Base-by-base conservation (phyloP, 2,888 invertebrate species). In the Leptinotarsa haldemani region DNA sequence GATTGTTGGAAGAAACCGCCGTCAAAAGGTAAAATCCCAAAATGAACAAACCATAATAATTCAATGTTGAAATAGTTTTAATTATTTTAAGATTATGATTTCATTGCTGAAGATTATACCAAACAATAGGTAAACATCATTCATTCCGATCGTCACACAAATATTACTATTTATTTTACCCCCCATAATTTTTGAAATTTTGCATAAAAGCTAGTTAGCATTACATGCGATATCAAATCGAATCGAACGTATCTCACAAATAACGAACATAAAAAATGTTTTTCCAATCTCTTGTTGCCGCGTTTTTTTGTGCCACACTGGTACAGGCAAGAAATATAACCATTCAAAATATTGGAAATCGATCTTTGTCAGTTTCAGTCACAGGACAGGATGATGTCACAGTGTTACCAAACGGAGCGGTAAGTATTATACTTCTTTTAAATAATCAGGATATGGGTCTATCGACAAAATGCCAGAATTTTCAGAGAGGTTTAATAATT, bases 321-420 rank as follows among this genome's bases (percentile, higher is more conserved):
- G 61, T 61, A 53, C 65, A 70, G 13, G 52, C 46, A 2, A 30
- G 66, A 30, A 30, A 52, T 16, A 4, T 71, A 9, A 52, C 40
- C 48, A 66, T 71, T 46, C 46, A 50, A 15, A 71, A 71, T 61
- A 58, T 20, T 50, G 71, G 56, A 18, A 22, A 47, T 12, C 48
- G 53, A 25, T 46, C 65, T 5, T 53, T 71, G 18, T 20, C 52
- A 20, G 71, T 71, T 9, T 66, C 71, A 12, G 58, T 71, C 20
- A 48, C 71, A 12, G 71, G 18, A 9, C 65, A 67, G 50, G 47
- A 66, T 48, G 71, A 71, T 53, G 15, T 71, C 46, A 65, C 65
- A 48, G 48, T 71, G 30, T 48, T 67, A 18, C 4, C 65, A 40
- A 30, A 47, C 53, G 4, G 20, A 22, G 22, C 61, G 18, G 71